Evolutionary conservation across 2,888 invertebrate species (phyloP).

Genomic region (Ischnura elegans): DNA sequence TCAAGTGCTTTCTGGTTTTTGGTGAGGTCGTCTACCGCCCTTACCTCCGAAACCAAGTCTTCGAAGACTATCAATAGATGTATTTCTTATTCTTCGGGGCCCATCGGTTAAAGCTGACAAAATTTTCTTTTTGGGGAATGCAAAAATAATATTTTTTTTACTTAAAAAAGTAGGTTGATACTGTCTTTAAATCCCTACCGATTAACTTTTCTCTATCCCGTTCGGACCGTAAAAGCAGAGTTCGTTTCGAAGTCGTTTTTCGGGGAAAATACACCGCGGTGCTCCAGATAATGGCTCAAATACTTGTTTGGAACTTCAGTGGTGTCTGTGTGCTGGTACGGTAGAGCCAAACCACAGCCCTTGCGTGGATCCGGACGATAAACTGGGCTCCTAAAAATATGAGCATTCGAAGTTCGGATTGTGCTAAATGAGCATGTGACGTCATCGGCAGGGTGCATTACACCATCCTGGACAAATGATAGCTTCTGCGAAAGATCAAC

Average conservation of each 20-base stretch:
- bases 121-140: not conserved
- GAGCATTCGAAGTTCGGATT: not conserved
- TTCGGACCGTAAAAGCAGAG: not conserved
- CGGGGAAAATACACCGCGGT: not conserved
- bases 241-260: not conserved
- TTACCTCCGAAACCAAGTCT: not conserved
- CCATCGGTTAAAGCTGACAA: not conserved
- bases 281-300: not conserved
- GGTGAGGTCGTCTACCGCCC: not conserved
- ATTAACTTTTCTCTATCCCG: not conserved
- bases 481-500: too few species aligned
- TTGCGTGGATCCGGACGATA: not conserved
- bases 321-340: not conserved
- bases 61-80: not conserved
- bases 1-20: not conserved
- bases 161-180: too few species aligned
- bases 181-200: not conserved
- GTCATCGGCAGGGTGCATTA: not conserved
- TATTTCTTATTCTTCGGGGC: not conserved
- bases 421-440: not conserved
- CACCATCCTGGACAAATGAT: not conserved
- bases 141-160: not conserved
- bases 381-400: not conserved
- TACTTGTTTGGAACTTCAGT: not conserved
- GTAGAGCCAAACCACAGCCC: not conserved